These are phyloP conservation scores for Mythimna ferrago DNA, from an alignment of 2,888 invertebrate species.

Conservation along the genomic window DNA sequence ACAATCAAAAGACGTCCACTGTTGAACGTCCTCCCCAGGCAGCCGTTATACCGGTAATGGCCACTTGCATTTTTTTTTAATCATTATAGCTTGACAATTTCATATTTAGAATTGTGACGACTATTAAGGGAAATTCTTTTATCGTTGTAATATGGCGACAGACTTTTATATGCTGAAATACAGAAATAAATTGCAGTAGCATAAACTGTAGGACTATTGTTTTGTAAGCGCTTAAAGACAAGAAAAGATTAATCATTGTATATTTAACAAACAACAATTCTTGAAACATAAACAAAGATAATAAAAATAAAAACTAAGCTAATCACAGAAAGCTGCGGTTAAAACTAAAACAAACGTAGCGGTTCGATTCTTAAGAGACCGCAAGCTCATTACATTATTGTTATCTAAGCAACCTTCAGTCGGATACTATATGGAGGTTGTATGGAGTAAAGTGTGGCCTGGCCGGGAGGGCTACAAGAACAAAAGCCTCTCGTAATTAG, in stretches of 20 bases:
- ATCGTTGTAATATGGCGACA: neutral
- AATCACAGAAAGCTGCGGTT: constrained; percentile 44
- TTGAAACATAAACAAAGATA: constrained; percentile 1
- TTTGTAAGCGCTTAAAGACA: neutral
- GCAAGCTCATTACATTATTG: constrained; percentile 82
- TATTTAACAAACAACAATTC: neutral
- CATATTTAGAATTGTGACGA: constrained; percentile 38
- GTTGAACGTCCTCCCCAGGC: constrained; percentile 24
- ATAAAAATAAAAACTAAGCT: constrained; percentile 38
- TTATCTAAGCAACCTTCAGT: constrained; percentile 77
- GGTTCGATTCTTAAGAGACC: constrained; percentile 74
- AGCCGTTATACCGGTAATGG: constrained; percentile 38
- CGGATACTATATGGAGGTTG: constrained; percentile 70
- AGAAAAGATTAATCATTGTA: neutral
- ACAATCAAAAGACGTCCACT: constrained; percentile 44
- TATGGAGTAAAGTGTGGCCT: constrained; percentile 77
- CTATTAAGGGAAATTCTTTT: constrained; percentile 19
- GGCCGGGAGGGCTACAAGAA: constrained; percentile 80
- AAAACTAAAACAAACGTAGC: constrained; percentile 73
- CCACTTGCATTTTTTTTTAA: constrained; percentile 58
- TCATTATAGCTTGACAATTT: constrained; percentile 51
- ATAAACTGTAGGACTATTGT: neutral
- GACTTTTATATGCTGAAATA: neutral
- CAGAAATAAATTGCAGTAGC: neutral
- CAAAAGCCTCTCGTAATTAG: constrained; percentile 90